A percentile compares a stretch with the other conserved stretches of the same genome.
Evolutionary conservation across 2,888 invertebrate species (phyloP).

Genomic region (Drosophila peninsularis): DNA sequence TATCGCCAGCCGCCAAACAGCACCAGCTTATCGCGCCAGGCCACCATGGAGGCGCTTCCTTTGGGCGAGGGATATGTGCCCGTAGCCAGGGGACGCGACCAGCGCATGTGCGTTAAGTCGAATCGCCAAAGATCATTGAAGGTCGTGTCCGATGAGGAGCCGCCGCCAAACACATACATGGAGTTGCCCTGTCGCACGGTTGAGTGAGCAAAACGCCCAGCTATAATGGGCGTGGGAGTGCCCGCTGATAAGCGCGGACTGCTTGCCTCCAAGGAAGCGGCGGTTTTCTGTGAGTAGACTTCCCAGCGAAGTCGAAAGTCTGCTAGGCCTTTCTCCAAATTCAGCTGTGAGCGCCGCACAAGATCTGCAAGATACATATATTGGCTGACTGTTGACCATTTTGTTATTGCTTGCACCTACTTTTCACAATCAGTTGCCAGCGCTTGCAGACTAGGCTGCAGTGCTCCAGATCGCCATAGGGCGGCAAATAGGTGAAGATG

Average conservation of each 20-base stretch:
- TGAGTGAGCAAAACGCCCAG: conserved; percentile 96
- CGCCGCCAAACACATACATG: conserved; percentile 98
- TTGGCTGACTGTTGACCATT: not conserved
- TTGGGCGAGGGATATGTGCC: conserved; percentile 95
- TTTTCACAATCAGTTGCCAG: conserved; percentile 93
- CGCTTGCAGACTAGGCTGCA: conserved; percentile 94
- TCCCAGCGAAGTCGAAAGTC: conserved; percentile 92
- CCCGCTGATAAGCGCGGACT: conserved; percentile 12
- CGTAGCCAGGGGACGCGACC: conserved; percentile 93
- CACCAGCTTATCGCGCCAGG: conserved; percentile 92
- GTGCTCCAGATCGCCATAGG: conserved; percentile 94
- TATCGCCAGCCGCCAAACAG: conserved; percentile 98
- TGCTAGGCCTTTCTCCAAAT: conserved; percentile 90
- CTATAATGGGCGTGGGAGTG: conserved; percentile 88
- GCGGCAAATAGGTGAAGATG: conserved; percentile 94
- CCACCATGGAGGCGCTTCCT: conserved; percentile 96
- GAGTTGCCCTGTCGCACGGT: conserved; percentile 92
- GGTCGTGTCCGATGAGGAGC: conserved; percentile 96
- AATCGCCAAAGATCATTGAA: conserved; percentile 98
- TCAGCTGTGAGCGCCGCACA: conserved; percentile 89
- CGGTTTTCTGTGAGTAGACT: conserved; percentile 84
- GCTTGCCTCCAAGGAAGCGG: conserved; percentile 40
- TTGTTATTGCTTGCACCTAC: conserved; percentile 86
- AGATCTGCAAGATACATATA: conserved; percentile 88
- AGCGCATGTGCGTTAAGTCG: conserved; percentile 93